Evolutionary conservation across 2,888 invertebrate genomes (phyloP), one percentile per base, ranked within the genome.

Genomic region (Geophilus truncorum): DNA sequence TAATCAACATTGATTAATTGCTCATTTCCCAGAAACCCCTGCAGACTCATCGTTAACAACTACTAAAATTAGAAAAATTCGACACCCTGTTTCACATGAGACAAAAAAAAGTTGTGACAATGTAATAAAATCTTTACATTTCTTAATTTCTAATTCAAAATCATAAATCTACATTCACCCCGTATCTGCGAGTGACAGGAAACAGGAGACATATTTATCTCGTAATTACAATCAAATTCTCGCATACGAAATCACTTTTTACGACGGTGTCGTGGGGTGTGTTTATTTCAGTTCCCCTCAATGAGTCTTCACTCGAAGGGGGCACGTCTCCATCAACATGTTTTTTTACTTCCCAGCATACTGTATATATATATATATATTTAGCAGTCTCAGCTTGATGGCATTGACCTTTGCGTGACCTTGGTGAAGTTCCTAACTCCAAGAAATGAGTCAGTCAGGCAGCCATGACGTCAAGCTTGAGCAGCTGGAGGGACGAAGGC

Each of bases 341-440:
- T 57, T 57, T 57, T 4, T n/a, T 57, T 18, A 57, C 57, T 12
- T 57, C 18, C n/a, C 57, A 18, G n/a, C n/a, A n/a, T n/a, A n/a
- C n/a, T n/a, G n/a, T n/a, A n/a, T n/a, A n/a, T n/a, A n/a, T n/a
- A n/a, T n/a, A n/a, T n/a, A n/a, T 57, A 57, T 57, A 57, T 57
- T 57, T 57, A 57, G n/a, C n/a, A 12, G n/a, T 21, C 57, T 36
- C 15, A 36, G 9, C 9, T 12, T 4, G 36, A 57, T 57, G n/a
- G 57, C 57, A 57, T 57, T 57, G 57, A 57, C 57, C 57, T 57
- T 21, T 57, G 57, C n/a, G n/a, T 6, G 57, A 57, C 57, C 57
- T 57, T 57, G 57, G 57, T 57, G 57, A 57, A 57, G 57, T 57
- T 57, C 57, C 57, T 57, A 57, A 57, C 57, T 57, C 57, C 57